Conservation (phyloP, 1,140 invertebrate species). For the Bemisia tabaci region DNA sequence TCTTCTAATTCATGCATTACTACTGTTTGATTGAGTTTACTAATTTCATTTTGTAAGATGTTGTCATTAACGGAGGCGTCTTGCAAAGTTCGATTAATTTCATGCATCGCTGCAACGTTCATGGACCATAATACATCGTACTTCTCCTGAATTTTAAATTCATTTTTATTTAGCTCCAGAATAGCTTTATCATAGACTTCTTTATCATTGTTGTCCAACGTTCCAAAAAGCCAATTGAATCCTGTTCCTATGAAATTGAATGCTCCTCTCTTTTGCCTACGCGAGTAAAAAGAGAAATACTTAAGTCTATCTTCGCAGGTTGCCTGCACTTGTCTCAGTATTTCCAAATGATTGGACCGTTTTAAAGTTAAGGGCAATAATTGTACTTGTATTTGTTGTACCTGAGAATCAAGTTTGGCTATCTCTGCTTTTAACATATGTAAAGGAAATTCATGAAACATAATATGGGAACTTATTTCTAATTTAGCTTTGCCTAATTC, state of each 20-base stretch:
- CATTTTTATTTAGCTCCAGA: background rate
- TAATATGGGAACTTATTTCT: background rate
- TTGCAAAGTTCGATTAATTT: background rate
- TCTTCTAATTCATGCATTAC: background rate
- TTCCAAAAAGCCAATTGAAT: background rate
- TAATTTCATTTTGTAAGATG: background rate
- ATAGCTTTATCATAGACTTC: background rate
- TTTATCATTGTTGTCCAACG: background rate
- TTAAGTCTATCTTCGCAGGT: background rate
- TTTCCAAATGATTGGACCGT: background rate
- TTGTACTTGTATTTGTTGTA: background rate
- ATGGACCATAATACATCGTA: background rate
- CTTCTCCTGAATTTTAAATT: background rate
- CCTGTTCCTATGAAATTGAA: background rate
- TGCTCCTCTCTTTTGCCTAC: background rate
- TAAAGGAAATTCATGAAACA: background rate
- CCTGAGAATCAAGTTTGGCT: background rate
- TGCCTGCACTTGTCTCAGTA: background rate
- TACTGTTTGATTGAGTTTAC: background rate
- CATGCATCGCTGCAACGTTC: background rate
- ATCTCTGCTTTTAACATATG: background rate
- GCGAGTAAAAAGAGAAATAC: background rate
- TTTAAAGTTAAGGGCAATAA: background rate
- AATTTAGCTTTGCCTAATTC: background rate
- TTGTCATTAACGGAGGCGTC: background rate